Conservation (phyloP, 1,140 invertebrate genomes). For the Aphidius gifuensis region DNA sequence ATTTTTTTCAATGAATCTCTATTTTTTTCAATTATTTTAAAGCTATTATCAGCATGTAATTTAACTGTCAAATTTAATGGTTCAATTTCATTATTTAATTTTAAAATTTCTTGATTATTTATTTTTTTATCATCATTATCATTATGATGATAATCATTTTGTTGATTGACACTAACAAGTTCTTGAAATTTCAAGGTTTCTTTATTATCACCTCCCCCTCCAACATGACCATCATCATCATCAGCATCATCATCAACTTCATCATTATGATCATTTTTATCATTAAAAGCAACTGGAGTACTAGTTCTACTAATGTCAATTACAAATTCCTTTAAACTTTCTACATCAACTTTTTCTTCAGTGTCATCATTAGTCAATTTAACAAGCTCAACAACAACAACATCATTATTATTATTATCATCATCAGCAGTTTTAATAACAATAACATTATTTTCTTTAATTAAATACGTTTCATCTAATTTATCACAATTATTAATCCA, state of each 20-base stretch:
- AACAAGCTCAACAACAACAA: not conserved
- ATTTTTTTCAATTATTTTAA: too few relatives aligned
- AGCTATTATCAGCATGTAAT: too few relatives aligned
- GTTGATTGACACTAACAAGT: too few relatives aligned
- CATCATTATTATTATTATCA: too few relatives aligned
- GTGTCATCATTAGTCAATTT: not conserved
- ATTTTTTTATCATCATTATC: too few relatives aligned
- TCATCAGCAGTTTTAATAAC: too few relatives aligned
- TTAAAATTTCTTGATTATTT: too few relatives aligned
- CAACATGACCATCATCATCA: not conserved
- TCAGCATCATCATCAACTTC: slow-evolving; percentile 1
- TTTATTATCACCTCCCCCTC: not conserved
- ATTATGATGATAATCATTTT: too few relatives aligned
- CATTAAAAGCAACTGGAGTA: slow-evolving; percentile 12
- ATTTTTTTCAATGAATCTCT: too few relatives aligned
- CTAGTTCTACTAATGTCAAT: slow-evolving; percentile 12
- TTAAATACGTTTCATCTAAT: slow-evolving; percentile 39
- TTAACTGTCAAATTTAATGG: too few relatives aligned
- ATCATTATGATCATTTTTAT: not conserved
- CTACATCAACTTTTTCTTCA: not conserved
- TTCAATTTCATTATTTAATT: too few relatives aligned
- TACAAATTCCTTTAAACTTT: slow-evolving; percentile 13
- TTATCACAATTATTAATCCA: slow-evolving; percentile 25
- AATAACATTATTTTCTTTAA: slow-evolving; percentile 17
- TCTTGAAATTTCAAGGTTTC: too few relatives aligned